phyloP scores from a whole-genome alignment of 1,140 invertebrate genomes.

The Aphis gossypii region DNA sequence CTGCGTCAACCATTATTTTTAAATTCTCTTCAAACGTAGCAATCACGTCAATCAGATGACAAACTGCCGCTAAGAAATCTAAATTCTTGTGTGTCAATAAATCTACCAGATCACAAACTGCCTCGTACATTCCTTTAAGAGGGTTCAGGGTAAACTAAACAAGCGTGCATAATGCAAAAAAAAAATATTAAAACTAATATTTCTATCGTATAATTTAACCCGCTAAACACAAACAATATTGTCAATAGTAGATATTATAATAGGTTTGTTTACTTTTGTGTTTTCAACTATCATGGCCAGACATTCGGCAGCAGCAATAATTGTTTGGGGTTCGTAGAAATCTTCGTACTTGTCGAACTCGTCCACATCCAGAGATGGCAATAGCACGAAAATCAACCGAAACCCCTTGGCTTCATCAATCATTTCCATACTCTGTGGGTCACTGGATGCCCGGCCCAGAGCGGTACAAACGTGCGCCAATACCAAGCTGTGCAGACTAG shows the following conservation, averaged over 20 bases:
- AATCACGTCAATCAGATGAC: not conserved
- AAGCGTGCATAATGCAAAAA: not conserved
- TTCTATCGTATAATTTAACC: not conserved
- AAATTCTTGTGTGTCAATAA: constrained; percentile 1
- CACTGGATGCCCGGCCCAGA: not conserved
- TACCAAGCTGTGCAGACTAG: not conserved
- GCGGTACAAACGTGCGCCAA: not conserved
- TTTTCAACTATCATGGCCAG: not conserved
- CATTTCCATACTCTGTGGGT: not conserved
- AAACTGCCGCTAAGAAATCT: constrained; percentile 17
- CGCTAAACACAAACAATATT: not conserved
- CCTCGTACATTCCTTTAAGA: constrained; percentile 17
- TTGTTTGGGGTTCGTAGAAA: not conserved
- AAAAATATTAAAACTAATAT: not conserved
- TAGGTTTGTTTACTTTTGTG: not conserved
- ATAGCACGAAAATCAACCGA: not conserved
- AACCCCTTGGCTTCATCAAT: not conserved
- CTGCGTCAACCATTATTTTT: constrained; percentile 13
- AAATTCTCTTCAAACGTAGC: not conserved
- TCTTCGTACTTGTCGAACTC: constrained; percentile 8
- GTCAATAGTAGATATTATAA: not conserved
- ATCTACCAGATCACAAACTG: not conserved
- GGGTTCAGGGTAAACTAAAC: not conserved
- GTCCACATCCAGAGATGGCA: not conserved
- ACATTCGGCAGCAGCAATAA: not conserved